A percentile compares a stretch with the other conserved stretches of the same genome.
These are phyloP conservation scores for Pipa parva DNA, from an alignment of 2,113 vertebrate genomes.

Conservation along the genomic window DNA sequence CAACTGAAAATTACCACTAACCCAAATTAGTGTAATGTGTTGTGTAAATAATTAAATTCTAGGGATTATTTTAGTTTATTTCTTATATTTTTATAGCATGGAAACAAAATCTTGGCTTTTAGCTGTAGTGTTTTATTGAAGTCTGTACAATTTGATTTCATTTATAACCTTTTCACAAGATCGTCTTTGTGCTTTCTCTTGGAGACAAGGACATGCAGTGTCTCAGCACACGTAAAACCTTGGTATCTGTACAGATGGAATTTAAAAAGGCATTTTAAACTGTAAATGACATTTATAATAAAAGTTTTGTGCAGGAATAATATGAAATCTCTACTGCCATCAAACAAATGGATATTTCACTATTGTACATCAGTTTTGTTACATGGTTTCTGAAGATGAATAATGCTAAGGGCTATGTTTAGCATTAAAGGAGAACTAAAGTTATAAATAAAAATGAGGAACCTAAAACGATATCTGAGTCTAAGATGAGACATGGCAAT, in stretches of 20 bases:
- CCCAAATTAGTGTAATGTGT: too few relatives aligned
- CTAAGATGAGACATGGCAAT: too few relatives aligned
- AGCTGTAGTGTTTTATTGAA: too few relatives aligned
- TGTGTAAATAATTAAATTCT: too few relatives aligned
- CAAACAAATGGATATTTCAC: background rate
- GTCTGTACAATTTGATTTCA: background rate
- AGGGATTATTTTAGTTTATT: too few relatives aligned
- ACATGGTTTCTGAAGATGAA: background rate
- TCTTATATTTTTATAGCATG: too few relatives aligned
- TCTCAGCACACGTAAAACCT: background rate
- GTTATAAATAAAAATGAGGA: background rate
- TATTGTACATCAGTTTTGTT: background rate
- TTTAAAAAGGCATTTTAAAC: background rate
- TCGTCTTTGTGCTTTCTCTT: background rate
- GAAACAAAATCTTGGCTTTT: too few relatives aligned
- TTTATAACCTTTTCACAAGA: background rate
- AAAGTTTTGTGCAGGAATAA: background rate
- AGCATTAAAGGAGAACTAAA: background rate
- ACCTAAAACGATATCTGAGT: too few relatives aligned
- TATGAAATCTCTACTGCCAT: background rate
- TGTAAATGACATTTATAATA: background rate
- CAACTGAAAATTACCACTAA: too few relatives aligned
- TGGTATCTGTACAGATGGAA: background rate
- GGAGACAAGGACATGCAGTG: background rate
- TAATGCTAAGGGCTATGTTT: background rate